Evolutionary conservation across 2,113 vertebrate species (phyloP), one percentile per base, ranked within the genome.

Genomic region (Gasterosteus aculeatus): DNA sequence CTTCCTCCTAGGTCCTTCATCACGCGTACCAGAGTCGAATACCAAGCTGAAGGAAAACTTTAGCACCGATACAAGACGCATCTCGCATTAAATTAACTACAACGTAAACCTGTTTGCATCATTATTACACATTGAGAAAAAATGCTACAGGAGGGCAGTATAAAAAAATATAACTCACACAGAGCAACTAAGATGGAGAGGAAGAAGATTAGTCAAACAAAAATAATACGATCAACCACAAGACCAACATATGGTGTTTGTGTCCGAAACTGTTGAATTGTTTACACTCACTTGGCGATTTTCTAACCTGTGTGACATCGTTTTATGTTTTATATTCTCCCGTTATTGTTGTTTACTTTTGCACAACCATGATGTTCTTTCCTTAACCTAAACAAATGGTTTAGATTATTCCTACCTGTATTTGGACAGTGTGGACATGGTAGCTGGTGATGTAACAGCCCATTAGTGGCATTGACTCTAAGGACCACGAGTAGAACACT

Each of bases 371-470:
- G 46, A 47, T 47, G 46, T 47, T 47, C 7, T 14, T 47, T 47
- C 15, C 5, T 42, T 42, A 42, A 42, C 9, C 41, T 14, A 14
- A 44, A 26, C 22, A 26, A 26, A 26, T 26, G 22, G 22, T 26
- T 26, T 26, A 9, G 4, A 26, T 72, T 44, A 78, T 59, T 75
- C 72, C 60, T 47, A 47, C 47, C 15, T 58, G 11, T 80, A 66
- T 77, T 83, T 79, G 51, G 75, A 38, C 51, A 54, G 11, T 29
- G 53, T 54, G 33, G 15, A 72, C 61, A 73, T 22, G 31, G 26
- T 56, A 47, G 31, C 16, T 54, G 22, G 53, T 61, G 64, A 73
- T 54, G 41, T 65, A 12, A 67, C n/a, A 44, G 22, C 22, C 42
- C 42, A 57, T 16, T 42, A 33, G 19, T 65, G 75, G 66, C 33